Base-by-base conservation (phyloP, 1,140 invertebrate species). In the Drosophila pseudoobscura region DNA sequence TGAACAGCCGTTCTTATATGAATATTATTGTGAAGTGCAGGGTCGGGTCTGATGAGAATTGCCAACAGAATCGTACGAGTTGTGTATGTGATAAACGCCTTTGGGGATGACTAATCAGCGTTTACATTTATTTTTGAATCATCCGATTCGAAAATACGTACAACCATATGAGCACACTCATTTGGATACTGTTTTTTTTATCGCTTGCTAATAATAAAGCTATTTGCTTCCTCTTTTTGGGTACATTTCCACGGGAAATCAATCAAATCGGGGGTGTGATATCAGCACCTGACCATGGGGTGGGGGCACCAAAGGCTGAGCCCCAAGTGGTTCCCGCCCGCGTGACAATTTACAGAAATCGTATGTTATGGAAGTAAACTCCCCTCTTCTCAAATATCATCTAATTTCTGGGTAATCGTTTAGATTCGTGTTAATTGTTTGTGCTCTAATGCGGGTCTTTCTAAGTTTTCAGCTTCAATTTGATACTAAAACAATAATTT, bases 321-420 rank as follows among this genome's bases (percentile, higher is more conserved):
- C 63, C 11, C 5, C 35, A 39, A 69, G 35, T 43, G 7, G 63
- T 15, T 13, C 31, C 47, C 63, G 29, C 20, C 63, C 61, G 63
- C 63, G 47, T 66, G 61, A 65, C 61, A 69, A 69, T 69, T 56
- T 56, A 17, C 24, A 31, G 31, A 43, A 43, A 56, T 69, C 63
- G 63, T 35, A 69, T 69, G 50, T 56, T 69, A 11, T 6, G 35
- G 35, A 13, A 39, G 35, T 39, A 39, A 39, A 39, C 11, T 39
- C 29, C 35, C 20, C 20, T 20, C 20, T 11, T 11, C 35, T 13
- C 35, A 5, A 39, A 39, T 39, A 39, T 39, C 35, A 11, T 39
- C 35, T 39, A 39, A 39, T 39, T 39, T 13, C 35, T 39, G 35
- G 4, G 35, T 39, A 39, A 39, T 39, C 35, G 11, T 13, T 39